Percentiles rank a stretch among this genome's conserved stretches.
Evolutionary conservation across 2,797 vertebrate species (phyloP).

Genomic region (Lophotriccus pileatus): DNA sequence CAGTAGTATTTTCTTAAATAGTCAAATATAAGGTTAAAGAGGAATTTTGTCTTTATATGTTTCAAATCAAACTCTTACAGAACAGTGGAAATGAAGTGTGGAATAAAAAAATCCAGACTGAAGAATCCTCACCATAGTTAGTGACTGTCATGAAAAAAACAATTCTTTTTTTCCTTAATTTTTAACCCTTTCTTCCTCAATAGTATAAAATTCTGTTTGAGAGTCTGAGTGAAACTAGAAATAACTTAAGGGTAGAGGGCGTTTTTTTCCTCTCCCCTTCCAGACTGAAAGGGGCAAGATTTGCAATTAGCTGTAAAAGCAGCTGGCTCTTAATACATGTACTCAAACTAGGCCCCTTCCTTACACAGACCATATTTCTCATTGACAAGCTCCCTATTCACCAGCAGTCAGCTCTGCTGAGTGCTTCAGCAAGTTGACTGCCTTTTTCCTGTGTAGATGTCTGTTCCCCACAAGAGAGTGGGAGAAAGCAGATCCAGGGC

Average conservation of each 20-base stretch:
- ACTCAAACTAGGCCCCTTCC: not conserved
- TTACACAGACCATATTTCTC: not conserved
- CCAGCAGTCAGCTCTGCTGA: not conserved
- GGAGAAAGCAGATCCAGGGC: not conserved
- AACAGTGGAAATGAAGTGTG: not conserved
- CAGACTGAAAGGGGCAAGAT: not conserved
- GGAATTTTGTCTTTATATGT: not conserved
- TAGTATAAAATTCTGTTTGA: not conserved
- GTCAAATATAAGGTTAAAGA: not conserved
- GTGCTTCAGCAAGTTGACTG: not conserved
- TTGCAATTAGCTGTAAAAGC: not conserved
- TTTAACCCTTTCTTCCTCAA: not conserved
- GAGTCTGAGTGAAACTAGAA: not conserved
- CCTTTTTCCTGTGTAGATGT: not conserved
- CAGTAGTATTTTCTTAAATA: not conserved
- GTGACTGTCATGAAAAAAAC: not conserved
- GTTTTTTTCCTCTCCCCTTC: not conserved
- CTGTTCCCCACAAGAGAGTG: not conserved
- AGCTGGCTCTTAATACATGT: not conserved
- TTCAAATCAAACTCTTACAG: not conserved
- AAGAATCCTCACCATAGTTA: not conserved
- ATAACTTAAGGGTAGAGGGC: not conserved
- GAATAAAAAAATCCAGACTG: not conserved
- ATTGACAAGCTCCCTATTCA: not conserved
- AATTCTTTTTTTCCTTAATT: not conserved